phyloP scores from a whole-genome alignment of 2,888 invertebrate species.

The Polietes domitor region DNA sequence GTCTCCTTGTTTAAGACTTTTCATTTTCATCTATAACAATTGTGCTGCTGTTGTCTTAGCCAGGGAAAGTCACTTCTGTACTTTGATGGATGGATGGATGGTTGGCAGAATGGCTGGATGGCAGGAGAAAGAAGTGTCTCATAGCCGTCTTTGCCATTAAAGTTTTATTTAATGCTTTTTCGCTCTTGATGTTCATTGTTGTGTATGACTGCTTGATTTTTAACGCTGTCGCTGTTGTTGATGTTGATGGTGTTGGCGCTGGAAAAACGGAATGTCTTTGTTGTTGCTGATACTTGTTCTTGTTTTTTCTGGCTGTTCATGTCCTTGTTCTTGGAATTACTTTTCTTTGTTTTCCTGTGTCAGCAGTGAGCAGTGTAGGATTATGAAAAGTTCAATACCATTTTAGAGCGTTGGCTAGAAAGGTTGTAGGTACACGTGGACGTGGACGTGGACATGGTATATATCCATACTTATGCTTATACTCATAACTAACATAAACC shows the following conservation, averaged over 20 bases:
- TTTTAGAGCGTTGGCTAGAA: background rate
- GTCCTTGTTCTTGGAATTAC: slow-evolving; percentile 23
- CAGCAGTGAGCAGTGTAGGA: background rate
- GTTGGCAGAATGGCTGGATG: background rate
- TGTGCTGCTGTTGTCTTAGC: background rate
- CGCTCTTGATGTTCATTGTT: background rate
- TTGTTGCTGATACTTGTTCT: background rate
- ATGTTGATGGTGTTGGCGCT: too few species aligned
- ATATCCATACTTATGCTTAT: background rate
- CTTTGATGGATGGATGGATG: background rate
- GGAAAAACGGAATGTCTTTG: too few species aligned
- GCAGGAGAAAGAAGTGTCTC: background rate
- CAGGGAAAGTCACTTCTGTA: background rate
- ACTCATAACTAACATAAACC: background rate
- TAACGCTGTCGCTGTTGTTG: background rate
- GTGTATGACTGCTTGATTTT: background rate
- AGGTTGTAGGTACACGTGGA: background rate
- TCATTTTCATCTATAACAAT: background rate
- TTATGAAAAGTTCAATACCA: slow-evolving; percentile 45
- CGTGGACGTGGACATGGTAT: background rate
- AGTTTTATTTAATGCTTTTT: slow-evolving; percentile 20
- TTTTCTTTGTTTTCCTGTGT: slow-evolving; percentile 6
- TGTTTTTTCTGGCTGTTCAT: background rate
- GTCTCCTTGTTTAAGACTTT: background rate
- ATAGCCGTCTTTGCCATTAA: slow-evolving; percentile 12